Percentiles rank a stretch among this genome's conserved stretches.
Evolutionary conservation across 2,113 vertebrate species (phyloP).

Genomic region (Toxotes jaculatrix): DNA sequence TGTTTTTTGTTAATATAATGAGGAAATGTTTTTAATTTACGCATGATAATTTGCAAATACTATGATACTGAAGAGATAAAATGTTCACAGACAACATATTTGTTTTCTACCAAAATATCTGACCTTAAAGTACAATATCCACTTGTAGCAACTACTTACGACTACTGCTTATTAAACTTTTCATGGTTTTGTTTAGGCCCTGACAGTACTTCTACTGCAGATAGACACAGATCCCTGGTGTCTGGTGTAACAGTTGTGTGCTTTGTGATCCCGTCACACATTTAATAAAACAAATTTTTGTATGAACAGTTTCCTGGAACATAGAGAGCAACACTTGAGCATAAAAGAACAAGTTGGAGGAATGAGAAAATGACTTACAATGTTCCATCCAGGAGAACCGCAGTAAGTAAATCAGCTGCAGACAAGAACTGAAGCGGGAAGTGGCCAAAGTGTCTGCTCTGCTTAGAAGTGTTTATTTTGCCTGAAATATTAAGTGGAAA

Average conservation of each 20-base stretch:
- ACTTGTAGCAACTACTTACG: too few relatives aligned
- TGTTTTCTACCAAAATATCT: too few relatives aligned
- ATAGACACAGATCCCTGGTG: too few relatives aligned
- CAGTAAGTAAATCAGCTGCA: constrained; percentile 11
- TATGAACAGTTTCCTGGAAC: not conserved
- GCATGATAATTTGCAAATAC: not conserved
- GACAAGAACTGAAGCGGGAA: constrained; percentile 14
- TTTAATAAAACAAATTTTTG: too few relatives aligned
- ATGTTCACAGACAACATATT: not conserved
- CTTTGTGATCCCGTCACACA: too few relatives aligned
- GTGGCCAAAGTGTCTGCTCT: constrained; percentile 25
- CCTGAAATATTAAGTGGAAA: constrained; percentile 16
- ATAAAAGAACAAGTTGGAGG: not conserved
- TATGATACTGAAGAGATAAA: not conserved
- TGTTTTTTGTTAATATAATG: not conserved
- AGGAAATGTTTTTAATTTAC: not conserved
- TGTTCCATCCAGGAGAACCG: not conserved
- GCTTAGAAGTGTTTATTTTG: constrained; percentile 31
- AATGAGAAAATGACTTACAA: not conserved
- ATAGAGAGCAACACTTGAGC: not conserved
- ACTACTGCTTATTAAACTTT: too few relatives aligned
- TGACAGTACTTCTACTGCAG: too few relatives aligned
- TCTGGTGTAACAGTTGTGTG: too few relatives aligned
- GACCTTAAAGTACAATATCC: too few relatives aligned
- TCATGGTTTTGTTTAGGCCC: too few relatives aligned